Base-by-base conservation (phyloP, 2,113 vertebrate species). In the Pavo muticus region DNA sequence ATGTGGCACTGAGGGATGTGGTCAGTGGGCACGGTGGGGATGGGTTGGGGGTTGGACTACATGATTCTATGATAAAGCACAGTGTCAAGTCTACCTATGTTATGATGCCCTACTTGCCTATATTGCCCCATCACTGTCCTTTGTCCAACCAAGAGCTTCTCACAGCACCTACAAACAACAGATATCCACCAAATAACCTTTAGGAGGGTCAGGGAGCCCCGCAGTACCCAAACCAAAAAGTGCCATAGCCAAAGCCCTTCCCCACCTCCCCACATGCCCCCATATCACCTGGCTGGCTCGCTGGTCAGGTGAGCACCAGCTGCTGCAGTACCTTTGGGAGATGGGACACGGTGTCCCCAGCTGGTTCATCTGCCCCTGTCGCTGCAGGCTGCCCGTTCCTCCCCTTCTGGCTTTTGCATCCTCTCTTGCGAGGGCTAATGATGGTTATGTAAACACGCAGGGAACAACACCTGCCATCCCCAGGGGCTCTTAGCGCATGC, bases 391-490 rank as follows among this genome's bases (percentile, higher is more conserved):
- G 37, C 42, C 48, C 2, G 10, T 32, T 47, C 37, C 40, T 30
- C 39, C 70, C 7, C 3, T 67, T 40, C 56, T 4, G 70, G 80
- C 60, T 63, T 47, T 80, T 37, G 67, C 75, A 47, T 18, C 42
- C 42, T 86, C 57, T 71, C 42, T 47, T 2, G 27, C 67, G 37
- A 40, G 67, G 57, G 75, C 74, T 87, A 24, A 63, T 30, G 87
- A 48, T 19, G 75, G 82, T 83, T 93, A 40, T 85, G 91, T 65
- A 95, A 96, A 93, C 64, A 23, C 1, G 0, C 19, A 42, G 86
- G 69, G 52, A 92, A 59, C 87, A 79, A 20, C 95, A 94, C 84
- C 93, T 94, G 96, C 89, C 70, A 6, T 40, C 87, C 93, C 93
- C 60, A 42, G 78, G 88, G 94, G 92, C 88, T 75, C 72, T 35